Evolutionary conservation across 2,797 vertebrate species (phyloP).

Genomic region (Pangasius djambal): DNA sequence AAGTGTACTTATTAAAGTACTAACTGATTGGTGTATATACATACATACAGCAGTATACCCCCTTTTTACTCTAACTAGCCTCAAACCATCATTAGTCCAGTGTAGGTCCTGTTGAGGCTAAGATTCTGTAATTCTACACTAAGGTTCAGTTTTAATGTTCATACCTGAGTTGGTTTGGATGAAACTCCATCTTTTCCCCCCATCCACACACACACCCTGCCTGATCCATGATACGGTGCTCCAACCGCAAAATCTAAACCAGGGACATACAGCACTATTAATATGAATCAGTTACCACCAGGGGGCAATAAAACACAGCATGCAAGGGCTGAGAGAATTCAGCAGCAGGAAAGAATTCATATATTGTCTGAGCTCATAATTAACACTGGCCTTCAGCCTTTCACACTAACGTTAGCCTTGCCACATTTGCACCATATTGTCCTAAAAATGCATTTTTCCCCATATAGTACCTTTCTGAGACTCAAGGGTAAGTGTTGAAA

Average conservation of each 20-base stretch:
- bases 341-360: background rate
- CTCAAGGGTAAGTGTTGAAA: background rate
- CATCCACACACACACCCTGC: slow-evolving; percentile 88
- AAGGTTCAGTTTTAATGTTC: background rate
- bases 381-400: background rate
- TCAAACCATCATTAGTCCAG: background rate
- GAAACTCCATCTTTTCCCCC: slow-evolving; percentile 77
- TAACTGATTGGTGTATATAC: background rate
- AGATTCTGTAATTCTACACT: background rate
- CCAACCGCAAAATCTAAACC: slow-evolving; percentile 87
- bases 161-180: slow-evolving; percentile 82
- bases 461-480: background rate
- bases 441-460: background rate
- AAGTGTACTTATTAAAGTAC: background rate
- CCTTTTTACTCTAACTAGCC: background rate
- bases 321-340: background rate
- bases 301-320: slow-evolving; percentile 46
- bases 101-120: background rate
- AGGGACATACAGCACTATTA: background rate
- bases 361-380: background rate
- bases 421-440: background rate
- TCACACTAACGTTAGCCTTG: background rate
- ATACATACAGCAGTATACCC: background rate
- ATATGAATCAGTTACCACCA: slow-evolving; percentile 31
- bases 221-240: slow-evolving; percentile 83